These are phyloP conservation scores for Parazoanthus swiftii DNA, from an alignment of 92 coral and sea anemone genomes.

Conservation along the genomic window DNA sequence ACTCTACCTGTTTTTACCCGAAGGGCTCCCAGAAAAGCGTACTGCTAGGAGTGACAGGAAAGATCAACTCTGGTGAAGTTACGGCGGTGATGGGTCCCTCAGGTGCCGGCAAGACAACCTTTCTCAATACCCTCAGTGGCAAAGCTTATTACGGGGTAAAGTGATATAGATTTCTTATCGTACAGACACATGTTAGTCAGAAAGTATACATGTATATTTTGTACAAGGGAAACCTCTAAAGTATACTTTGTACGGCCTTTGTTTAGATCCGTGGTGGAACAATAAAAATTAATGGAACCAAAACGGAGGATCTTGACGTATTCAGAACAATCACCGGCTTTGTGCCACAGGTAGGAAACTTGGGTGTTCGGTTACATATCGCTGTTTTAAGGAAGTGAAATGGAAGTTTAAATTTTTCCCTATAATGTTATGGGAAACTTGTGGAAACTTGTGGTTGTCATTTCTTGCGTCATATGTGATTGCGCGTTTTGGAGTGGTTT, in stretches of 20 bases:
- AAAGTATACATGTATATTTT: neutral
- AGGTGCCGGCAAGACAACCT: constrained; percentile 90
- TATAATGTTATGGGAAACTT: too few species aligned
- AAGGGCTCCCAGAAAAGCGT: constrained; percentile 52
- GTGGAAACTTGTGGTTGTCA: too few species aligned
- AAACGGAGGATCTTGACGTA: constrained; percentile 63
- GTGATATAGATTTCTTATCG: neutral
- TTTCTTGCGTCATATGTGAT: too few species aligned
- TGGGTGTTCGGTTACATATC: too few species aligned
- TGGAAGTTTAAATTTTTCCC: too few species aligned
- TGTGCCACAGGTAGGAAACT: constrained; percentile 82
- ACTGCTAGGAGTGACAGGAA: constrained; percentile 81
- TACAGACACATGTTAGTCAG: neutral
- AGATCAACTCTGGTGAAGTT: constrained; percentile 76
- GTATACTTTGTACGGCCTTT: neutral
- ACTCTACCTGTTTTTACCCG: neutral
- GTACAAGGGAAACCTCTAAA: neutral
- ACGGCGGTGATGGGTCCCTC: constrained; percentile 97
- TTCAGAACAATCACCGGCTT: constrained; percentile 82
- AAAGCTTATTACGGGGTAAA: constrained; percentile 92
- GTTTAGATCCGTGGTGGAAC: constrained; percentile 74
- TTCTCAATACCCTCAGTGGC: constrained; percentile 89
- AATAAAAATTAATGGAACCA: constrained; percentile 64
- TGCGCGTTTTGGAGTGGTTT: too few species aligned
- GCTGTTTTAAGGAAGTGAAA: too few species aligned